phyloP scores from a whole-genome alignment of 2,113 vertebrate genomes.

The Syngnathus floridae region DNA sequence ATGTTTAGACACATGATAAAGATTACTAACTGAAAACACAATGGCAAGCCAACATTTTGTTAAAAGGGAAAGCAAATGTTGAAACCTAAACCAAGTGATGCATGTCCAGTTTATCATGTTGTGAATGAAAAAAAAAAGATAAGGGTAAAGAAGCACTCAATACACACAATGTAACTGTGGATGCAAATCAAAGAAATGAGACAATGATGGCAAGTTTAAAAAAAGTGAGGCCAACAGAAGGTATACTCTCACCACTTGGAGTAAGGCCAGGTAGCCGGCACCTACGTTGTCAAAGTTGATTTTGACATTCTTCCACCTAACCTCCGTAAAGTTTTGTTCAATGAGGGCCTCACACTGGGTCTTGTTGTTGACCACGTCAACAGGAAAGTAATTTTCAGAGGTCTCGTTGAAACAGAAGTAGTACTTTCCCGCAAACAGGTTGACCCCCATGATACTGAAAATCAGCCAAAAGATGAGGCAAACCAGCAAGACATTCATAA shows the following conservation, averaged over 20 bases:
- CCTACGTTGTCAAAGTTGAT: slow-evolving; percentile 99
- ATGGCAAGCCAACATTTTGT: slow-evolving; percentile 1
- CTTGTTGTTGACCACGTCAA: slow-evolving; percentile 84
- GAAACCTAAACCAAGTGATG: slow-evolving; percentile 54
- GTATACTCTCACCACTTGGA: slow-evolving; percentile 87
- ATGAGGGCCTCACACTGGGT: slow-evolving; percentile 81
- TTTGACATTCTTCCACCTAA: slow-evolving; percentile 98
- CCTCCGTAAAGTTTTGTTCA: slow-evolving; percentile 76
- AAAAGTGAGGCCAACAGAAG: slow-evolving; percentile 11
- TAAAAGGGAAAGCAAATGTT: slow-evolving; percentile 18
- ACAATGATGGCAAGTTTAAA: neutral
- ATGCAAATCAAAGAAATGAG: slow-evolving; percentile 29
- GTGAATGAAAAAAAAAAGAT: slow-evolving; percentile 52
- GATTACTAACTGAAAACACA: slow-evolving; percentile 7
- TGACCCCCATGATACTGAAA: slow-evolving; percentile 99
- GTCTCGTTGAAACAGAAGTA: slow-evolving; percentile 96
- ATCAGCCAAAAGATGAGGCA: slow-evolving; percentile 99
- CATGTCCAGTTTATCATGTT: slow-evolving; percentile 54
- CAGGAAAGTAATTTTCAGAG: slow-evolving; percentile 76
- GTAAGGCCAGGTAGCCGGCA: slow-evolving; percentile 91
- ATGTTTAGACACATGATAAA: slow-evolving; percentile 13
- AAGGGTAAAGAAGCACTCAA: slow-evolving; percentile 25
- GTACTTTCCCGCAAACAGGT: slow-evolving; percentile 98
- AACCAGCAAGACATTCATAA: slow-evolving; percentile 99
- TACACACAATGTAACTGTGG: slow-evolving; percentile 28